These are phyloP conservation scores for Aegotheles bennettii DNA, from an alignment of 2,113 vertebrate species.

Conservation along the genomic window DNA sequence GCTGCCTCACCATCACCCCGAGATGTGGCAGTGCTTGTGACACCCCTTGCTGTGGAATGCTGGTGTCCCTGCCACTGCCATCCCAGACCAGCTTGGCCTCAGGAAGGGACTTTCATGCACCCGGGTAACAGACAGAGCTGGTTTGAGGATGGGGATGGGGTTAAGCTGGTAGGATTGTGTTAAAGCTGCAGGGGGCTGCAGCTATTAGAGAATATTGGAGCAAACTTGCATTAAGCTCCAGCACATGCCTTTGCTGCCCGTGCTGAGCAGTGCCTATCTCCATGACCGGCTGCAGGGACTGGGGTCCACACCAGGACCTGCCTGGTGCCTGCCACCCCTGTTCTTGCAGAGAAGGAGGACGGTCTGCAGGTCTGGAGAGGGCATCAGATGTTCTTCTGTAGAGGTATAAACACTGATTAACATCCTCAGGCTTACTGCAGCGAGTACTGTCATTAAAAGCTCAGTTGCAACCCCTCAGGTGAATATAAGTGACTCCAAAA, in stretches of 20 bases:
- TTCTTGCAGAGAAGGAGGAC: rapidly evolving
- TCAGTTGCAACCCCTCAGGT: not conserved
- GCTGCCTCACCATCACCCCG: rapidly evolving
- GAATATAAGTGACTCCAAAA: not conserved
- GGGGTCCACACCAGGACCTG: not conserved
- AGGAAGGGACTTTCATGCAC: not conserved
- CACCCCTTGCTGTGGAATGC: rapidly evolving
- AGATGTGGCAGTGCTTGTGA: not conserved
- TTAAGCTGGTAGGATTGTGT: not conserved
- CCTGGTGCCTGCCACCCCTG: not conserved
- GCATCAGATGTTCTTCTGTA: not conserved
- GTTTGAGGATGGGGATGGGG: rapidly evolving
- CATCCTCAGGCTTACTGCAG: not conserved
- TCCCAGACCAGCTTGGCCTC: not conserved
- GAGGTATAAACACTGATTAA: not conserved
- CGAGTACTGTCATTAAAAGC: not conserved
- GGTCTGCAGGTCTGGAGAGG: not conserved
- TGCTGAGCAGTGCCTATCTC: not conserved
- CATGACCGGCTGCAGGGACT: not conserved
- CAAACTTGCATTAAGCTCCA: not conserved
- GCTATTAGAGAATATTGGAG: not conserved
- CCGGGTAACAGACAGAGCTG: rapidly evolving
- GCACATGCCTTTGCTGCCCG: rapidly evolving
- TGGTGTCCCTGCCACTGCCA: rapidly evolving
- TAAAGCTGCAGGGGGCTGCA: not conserved